phyloP scores from a whole-genome alignment of 2,113 vertebrate species.

The Corydoras maculifer region DNA sequence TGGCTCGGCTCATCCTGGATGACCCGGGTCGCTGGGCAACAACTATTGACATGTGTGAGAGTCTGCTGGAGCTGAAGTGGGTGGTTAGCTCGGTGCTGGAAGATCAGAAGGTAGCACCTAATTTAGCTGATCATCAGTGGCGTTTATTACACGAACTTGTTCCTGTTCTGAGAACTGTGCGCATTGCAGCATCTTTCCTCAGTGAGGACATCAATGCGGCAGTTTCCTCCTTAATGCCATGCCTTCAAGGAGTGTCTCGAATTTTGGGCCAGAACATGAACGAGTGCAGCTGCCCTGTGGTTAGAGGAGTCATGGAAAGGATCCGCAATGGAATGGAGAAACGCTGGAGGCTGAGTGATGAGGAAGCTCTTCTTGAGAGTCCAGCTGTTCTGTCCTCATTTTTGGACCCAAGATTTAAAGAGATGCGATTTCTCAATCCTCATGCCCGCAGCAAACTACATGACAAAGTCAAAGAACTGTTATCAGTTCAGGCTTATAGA shows the following conservation, averaged over 20 bases:
- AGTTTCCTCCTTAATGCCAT: conserved; percentile 57
- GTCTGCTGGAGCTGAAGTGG: conserved; percentile 60
- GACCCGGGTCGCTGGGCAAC: conserved; percentile 52
- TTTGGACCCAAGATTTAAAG: conserved; percentile 66
- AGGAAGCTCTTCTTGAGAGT: conserved; percentile 48
- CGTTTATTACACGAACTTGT: conserved; percentile 61
- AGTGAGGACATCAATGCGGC: conserved; percentile 58
- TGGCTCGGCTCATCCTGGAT: conserved; percentile 44
- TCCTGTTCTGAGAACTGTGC: conserved; percentile 51
- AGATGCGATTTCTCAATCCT: conserved; percentile 59
- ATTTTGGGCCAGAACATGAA: conserved; percentile 50
- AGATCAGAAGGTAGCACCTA: conserved; percentile 48
- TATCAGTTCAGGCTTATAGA: conserved; percentile 46
- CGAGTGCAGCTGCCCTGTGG: conserved; percentile 41
- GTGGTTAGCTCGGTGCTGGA: conserved; percentile 58
- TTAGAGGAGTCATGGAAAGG: conserved; percentile 45
- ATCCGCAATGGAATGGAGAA: conserved; percentile 48
- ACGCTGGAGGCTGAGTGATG: conserved; percentile 51
- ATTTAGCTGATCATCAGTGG: conserved; percentile 63
- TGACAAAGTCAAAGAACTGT: conserved; percentile 46
- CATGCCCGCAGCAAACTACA: conserved; percentile 52
- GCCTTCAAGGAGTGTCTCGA: conserved; percentile 51
- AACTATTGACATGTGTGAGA: conserved; percentile 61
- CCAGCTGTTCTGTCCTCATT: conserved; percentile 54
- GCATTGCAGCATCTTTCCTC: conserved; percentile 54